These are phyloP conservation scores for Herpailurus yagouaroundi DNA, from an alignment of 2,113 vertebrate genomes.

Conservation along the genomic window DNA sequence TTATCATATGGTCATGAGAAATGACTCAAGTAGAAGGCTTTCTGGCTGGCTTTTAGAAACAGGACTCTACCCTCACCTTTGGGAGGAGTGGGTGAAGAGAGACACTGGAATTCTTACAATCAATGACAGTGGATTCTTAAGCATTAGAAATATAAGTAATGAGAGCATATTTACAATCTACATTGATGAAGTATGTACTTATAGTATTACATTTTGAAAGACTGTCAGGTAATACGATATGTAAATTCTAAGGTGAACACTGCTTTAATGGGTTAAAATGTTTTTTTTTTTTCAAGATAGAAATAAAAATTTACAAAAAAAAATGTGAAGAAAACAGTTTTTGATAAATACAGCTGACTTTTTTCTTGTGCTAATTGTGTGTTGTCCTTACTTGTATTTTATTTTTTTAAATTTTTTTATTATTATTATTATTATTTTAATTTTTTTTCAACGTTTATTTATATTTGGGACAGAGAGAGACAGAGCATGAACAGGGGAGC, in stretches of 20 bases:
- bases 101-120: not conserved
- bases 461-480: too few relatives aligned
- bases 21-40: not conserved
- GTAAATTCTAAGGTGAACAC: not conserved
- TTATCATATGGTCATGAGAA: not conserved
- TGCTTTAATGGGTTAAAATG: not conserved
- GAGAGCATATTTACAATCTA: not conserved
- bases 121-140: not conserved
- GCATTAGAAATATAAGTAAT: not conserved
- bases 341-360: not conserved
- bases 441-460: too few relatives aligned
- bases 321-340: not conserved
- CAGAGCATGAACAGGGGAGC: too few relatives aligned
- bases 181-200: not conserved
- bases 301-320: slow-evolving; percentile 25
- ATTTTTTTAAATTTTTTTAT: not conserved
- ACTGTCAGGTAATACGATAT: not conserved
- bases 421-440: too few relatives aligned
- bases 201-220: not conserved
- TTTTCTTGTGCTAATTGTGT: not conserved
- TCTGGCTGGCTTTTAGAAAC: not conserved
- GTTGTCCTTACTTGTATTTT: slow-evolving; percentile 10
- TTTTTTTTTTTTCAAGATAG: not conserved
- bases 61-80: not conserved
- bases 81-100: not conserved